A percentile compares a stretch with the other conserved stretches of the same genome.
These are phyloP conservation scores for Cherax quadricarinatus DNA, from an alignment of 1,140 invertebrate genomes.

Conservation along the genomic window DNA sequence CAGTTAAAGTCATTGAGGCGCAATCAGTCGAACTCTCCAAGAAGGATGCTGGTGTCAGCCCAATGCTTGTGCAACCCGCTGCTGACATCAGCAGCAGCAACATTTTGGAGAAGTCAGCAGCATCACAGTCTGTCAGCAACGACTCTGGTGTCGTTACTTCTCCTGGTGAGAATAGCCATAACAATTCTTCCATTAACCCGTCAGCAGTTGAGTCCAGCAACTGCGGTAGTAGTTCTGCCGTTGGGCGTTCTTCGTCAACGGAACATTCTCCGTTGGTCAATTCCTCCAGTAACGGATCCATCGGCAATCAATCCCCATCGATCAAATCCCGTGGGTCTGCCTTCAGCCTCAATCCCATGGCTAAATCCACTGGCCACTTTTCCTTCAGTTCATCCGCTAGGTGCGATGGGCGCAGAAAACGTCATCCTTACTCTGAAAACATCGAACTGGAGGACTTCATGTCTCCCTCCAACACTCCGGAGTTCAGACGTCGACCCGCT, in stretches of 20 bases:
- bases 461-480: conserved; percentile 50
- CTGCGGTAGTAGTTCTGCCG: too few relatives aligned
- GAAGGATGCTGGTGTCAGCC: too few relatives aligned
- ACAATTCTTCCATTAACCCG: not conserved
- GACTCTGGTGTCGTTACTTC: not conserved
- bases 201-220: not conserved
- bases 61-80: too few relatives aligned
- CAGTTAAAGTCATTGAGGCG: too few relatives aligned
- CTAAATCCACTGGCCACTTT: not conserved
- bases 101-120: not conserved
- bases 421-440: conserved; percentile 11
- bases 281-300: too few relatives aligned
- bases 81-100: not conserved
- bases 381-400: not conserved
- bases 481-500: conserved; percentile 48
- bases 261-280: too few relatives aligned
- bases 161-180: not conserved
- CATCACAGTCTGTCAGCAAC: not conserved
- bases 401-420: not conserved
- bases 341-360: not conserved
- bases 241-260: not conserved
- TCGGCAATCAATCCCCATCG: too few relatives aligned
- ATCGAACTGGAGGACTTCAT: conserved; percentile 42
- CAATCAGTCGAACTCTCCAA: too few relatives aligned
- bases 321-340: not conserved